phyloP scores from a whole-genome alignment of 2,113 vertebrate genomes.

The Oriolus oriolus region DNA sequence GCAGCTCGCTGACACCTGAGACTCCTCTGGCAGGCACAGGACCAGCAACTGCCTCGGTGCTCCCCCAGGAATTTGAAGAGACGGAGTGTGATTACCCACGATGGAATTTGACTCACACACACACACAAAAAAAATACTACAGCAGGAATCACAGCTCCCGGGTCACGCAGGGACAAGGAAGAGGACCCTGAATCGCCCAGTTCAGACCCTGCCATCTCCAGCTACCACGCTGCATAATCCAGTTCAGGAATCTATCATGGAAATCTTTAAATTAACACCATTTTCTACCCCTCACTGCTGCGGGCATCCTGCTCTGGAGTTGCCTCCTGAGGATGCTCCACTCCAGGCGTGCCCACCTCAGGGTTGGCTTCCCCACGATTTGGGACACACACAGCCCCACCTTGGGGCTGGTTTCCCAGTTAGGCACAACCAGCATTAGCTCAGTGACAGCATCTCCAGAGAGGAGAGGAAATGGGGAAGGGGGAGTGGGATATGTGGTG shows the following conservation, averaged over 20 bases:
- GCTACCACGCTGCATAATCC: background rate
- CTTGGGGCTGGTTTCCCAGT: background rate
- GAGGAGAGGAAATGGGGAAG: background rate
- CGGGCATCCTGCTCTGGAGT: background rate
- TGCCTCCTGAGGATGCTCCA: background rate
- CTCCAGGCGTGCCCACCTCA: background rate
- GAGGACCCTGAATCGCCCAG: background rate
- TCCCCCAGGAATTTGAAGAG: background rate
- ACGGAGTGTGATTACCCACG: background rate
- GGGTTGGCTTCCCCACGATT: background rate
- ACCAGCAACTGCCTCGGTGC: background rate
- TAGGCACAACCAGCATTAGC: background rate
- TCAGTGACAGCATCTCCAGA: background rate
- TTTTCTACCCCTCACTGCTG: background rate
- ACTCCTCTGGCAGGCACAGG: background rate
- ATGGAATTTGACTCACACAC: background rate
- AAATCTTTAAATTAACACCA: background rate
- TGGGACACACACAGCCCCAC: background rate
- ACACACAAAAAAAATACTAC: background rate
- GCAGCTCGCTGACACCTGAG: background rate
- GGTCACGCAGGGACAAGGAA: background rate
- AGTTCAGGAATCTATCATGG: background rate
- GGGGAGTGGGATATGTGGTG: fast-evolving
- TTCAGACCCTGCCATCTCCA: background rate
- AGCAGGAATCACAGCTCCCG: background rate